Base-by-base conservation (phyloP, 2,797 vertebrate genomes). In the Percopsis omiscomaycus region DNA sequence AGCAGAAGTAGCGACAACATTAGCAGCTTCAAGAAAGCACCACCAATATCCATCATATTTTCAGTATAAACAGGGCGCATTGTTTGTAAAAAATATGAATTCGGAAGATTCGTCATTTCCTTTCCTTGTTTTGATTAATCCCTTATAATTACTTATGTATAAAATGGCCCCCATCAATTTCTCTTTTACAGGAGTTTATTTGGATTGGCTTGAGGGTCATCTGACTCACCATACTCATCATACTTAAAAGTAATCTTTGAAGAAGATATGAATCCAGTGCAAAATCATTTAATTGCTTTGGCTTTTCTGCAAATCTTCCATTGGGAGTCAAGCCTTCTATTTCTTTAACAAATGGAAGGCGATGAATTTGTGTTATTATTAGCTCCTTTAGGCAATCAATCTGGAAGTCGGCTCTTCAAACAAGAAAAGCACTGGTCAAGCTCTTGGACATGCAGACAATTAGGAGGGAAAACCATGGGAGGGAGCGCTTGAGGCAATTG, bases 271-370 rank as follows among this genome's bases (percentile, higher is more conserved):
- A 81, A 87, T 86, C 89, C 67, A 55, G 78, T 75, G 78, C 78
- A 86, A 90, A 87, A 86, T 85, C 58, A 75, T 78, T 79, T 80
- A 77, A 89, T 90, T 85, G 74, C 67, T 78, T 81, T 80, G 78
- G 69, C 75, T 74, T 79, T 78, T 75, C 61, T 64, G 71, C 65
- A 74, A 81, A 80, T 86, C 84, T 71, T 49, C 69, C 73, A 78
- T 84, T 54, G 50, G 51, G 69, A 78, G 74, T 56, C 37, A n/a
- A 76, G 69, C 66, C 55, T 71, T 74, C 68, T 82, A 67, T 75
- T 71, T 71, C 48, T 54, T 69, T 59, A 28, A 61, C 61, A 82
- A 81, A 77, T 74, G 42, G 16, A 42, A 74, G 66, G 28, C 68
- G 68, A 78, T 61, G 51, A 74, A 53, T 78, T 72, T 80, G 63